Base-by-base conservation (phyloP, 2,113 vertebrate species). In the Toxotes chatareus region DNA sequence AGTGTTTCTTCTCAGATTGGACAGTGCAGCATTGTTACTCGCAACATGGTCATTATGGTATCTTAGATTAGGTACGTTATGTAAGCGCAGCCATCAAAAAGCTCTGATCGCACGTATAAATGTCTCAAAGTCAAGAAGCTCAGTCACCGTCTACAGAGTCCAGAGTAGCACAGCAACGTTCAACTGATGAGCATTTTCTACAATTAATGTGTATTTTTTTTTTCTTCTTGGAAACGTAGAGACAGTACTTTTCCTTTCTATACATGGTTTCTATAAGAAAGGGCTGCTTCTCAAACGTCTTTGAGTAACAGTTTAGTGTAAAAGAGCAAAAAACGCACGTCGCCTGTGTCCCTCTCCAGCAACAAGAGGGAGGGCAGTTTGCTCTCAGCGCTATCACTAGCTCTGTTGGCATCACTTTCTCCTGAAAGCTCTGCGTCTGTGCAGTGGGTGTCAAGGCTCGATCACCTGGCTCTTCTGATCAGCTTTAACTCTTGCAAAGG, bases 231-330 rank as follows among this genome's bases (percentile, higher is more conserved):
- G 89, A 93, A 94, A 93, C 13, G 44, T 79, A 4, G 92, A 65
- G 83, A 95, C 94, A 92, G 94, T 93, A 93, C 95, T 95, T 75
- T 91, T 89, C 82, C 94, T 90, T 65, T 80, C 59, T 89, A 83
- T 88, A 91, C 82, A 57, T 92, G 90, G 84, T 88, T 81, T 91
- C 82, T 89, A 94, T 96, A 95, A 96, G 96, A 96, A 97, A 92
- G 90, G 79, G 85, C 61, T 55, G 91, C 90, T 80, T 79, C 87
- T 94, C 90, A 67, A 91, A 94, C 77, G 77, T 82, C 83, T 84
- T 79, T 55, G 85, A 97, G 96, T 96, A 70, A 91, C 95, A 96
- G 95, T 93, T 73, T 60, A 77, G 96, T 96, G 96, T 95, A 94
- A 96, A 97, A 97, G 96, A 95, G 95, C 95, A 94, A 93, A 40